These are phyloP conservation scores for Caranx melampygus DNA, from an alignment of 2,113 vertebrate genomes.

Conservation along the genomic window DNA sequence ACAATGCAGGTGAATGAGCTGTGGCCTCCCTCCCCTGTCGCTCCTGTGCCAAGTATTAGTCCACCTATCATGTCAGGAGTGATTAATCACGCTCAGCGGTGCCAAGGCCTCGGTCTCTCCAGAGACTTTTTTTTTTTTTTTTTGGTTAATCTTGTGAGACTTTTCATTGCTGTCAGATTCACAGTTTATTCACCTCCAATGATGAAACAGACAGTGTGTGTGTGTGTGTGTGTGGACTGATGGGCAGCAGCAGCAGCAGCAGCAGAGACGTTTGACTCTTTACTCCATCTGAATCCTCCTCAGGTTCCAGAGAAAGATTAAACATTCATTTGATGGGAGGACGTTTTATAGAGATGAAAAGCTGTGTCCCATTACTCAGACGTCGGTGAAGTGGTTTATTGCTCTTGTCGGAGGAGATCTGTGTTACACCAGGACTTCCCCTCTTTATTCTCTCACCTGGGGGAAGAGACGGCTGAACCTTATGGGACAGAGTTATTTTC, in stretches of 20 bases:
- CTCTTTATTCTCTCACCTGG: constrained; percentile 3
- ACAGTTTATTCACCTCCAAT: constrained; percentile 52
- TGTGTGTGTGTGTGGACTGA: constrained; percentile 26
- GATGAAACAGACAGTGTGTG: constrained; percentile 39
- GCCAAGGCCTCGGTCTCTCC: constrained; percentile 34
- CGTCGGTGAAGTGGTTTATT: constrained; percentile 2
- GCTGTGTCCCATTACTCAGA: constrained; percentile 29
- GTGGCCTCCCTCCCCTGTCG: constrained; percentile 36
- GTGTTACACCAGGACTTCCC: neutral
- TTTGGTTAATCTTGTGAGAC: constrained; percentile 34
- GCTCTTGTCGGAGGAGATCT: constrained; percentile 4
- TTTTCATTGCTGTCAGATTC: constrained; percentile 54
- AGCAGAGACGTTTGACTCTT: constrained; percentile 2
- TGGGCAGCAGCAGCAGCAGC: constrained; percentile 1
- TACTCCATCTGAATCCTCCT: constrained; percentile 29
- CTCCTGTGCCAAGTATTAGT: constrained; percentile 45
- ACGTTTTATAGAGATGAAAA: constrained; percentile 48
- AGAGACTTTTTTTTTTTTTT: constrained; percentile 6
- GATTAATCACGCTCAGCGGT: constrained; percentile 13
- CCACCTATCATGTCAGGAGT: constrained; percentile 34
- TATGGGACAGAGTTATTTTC: neutral
- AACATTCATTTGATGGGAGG: constrained; percentile 35
- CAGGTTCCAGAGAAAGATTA: constrained; percentile 27
- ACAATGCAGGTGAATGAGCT: constrained; percentile 59
- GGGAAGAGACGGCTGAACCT: neutral